These are phyloP conservation scores for Leptothorax acervorum DNA, from an alignment of 2,888 invertebrate genomes.

Conservation along the genomic window DNA sequence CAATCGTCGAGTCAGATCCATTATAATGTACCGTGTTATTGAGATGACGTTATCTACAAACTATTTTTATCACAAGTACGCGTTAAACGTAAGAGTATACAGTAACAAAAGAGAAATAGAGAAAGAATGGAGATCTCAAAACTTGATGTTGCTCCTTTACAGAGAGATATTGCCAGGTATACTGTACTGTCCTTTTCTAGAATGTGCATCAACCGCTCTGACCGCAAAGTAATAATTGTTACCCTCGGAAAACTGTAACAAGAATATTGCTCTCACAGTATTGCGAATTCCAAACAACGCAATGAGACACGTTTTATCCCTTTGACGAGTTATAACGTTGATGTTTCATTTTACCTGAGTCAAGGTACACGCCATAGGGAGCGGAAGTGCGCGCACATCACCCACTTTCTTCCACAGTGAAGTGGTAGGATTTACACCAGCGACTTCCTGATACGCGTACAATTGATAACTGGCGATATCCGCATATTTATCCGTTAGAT, in stretches of 20 bases:
- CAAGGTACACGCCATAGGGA: conserved; percentile 98
- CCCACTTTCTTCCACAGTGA: conserved; percentile 97
- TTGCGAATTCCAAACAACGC: not conserved
- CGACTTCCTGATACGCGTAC: conserved; percentile 96
- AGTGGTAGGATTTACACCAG: conserved; percentile 89
- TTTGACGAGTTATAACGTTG: not conserved
- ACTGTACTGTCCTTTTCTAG: conserved; percentile 94
- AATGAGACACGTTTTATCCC: not conserved
- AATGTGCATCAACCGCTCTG: conserved; percentile 94
- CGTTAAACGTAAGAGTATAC: conserved; percentile 47
- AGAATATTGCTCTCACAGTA: conserved; percentile 53
- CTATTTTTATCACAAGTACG: conserved; percentile 51
- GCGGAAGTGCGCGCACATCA: conserved; percentile 94
- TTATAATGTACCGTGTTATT: not conserved
- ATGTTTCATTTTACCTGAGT: conserved; percentile 88
- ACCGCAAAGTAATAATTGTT: conserved; percentile 98
- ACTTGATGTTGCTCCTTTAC: conserved; percentile 71
- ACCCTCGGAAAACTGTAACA: conserved; percentile 92
- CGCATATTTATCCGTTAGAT: conserved; percentile 89
- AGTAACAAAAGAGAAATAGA: conserved; percentile 37
- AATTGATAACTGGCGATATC: conserved; percentile 95
- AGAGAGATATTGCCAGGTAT: conserved; percentile 91
- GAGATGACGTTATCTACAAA: not conserved
- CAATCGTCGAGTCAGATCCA: not conserved
- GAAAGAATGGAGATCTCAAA: not conserved